Evolutionary conservation across 2,888 invertebrate genomes (phyloP).

Genomic region (Scelioninae gen. 1): DNA sequence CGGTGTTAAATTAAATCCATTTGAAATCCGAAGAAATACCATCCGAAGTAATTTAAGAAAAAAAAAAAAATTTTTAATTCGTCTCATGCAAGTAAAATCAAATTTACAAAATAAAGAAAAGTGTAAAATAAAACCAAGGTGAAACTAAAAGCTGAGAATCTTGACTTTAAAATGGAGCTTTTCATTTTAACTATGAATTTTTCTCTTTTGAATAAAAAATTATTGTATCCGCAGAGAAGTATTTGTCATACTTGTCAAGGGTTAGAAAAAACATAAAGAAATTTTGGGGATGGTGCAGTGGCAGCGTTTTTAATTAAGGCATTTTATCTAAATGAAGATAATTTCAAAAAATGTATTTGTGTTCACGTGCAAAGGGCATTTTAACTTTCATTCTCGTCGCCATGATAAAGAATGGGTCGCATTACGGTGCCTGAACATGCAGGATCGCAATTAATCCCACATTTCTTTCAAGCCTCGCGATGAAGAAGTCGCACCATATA

Average conservation of each 20-base stretch:
- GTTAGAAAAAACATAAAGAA: background rate
- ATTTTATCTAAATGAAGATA: constrained; percentile 42
- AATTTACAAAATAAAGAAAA: too few relatives aligned
- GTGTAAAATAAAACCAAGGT: too few relatives aligned
- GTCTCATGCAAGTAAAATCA: too few relatives aligned
- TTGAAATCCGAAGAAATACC: too few relatives aligned
- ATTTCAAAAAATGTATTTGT: constrained; percentile 56
- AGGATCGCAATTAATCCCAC: constrained; percentile 60
- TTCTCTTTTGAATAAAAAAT: too few relatives aligned
- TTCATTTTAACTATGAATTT: too few relatives aligned
- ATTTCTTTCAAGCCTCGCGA: constrained; percentile 57
- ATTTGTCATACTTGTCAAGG: background rate
- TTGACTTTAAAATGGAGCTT: too few relatives aligned
- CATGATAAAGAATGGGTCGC: constrained; percentile 44
- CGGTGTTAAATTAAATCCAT: too few relatives aligned
- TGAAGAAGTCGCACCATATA: constrained; percentile 53
- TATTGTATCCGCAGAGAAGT: too few relatives aligned
- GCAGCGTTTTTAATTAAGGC: constrained; percentile 51
- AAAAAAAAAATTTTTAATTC: too few relatives aligned
- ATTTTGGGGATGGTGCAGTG: background rate
- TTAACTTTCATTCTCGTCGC: constrained; percentile 48
- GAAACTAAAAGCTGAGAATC: too few relatives aligned
- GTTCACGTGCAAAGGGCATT: constrained; percentile 45
- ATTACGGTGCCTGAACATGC: constrained; percentile 46
- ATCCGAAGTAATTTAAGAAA: too few relatives aligned